These are phyloP conservation scores for Heliconius congener DNA, from an alignment of 1,140 invertebrate genomes.

Conservation along the genomic window DNA sequence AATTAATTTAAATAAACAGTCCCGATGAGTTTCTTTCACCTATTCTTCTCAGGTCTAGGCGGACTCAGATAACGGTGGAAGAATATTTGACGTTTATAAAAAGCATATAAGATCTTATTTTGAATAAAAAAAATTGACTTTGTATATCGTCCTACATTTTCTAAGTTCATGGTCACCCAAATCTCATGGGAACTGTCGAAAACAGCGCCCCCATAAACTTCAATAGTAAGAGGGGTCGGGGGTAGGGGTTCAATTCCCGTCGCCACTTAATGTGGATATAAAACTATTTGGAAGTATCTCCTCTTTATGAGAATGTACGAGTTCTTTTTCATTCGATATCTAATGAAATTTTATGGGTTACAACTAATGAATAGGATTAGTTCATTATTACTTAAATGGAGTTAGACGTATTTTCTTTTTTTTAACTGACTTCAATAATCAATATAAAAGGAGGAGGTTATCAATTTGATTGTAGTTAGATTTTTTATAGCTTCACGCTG, in stretches of 20 bases:
- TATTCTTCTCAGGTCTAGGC: too few relatives aligned
- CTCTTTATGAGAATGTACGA: neutral
- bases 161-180: constrained; percentile 11
- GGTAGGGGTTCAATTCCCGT: constrained; percentile 13
- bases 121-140: too few relatives aligned
- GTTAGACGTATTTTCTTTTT: too few relatives aligned
- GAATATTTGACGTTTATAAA: neutral
- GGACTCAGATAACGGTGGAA: too few relatives aligned
- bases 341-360: constrained; percentile 8
- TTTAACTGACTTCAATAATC: too few relatives aligned
- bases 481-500: too few relatives aligned
- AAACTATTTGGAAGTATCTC: constrained; percentile 12
- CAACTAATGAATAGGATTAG: neutral
- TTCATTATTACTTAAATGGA: neutral
- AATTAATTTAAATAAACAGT: too few relatives aligned
- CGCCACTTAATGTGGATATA: constrained; percentile 13
- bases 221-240: constrained; percentile 20
- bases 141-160: neutral
- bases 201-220: constrained; percentile 29
- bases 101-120: too few relatives aligned
- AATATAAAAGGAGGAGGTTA: too few relatives aligned
- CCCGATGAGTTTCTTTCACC: too few relatives aligned
- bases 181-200: constrained; percentile 24
- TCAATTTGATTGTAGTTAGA: too few relatives aligned
- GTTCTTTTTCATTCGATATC: neutral